Evolutionary conservation across 2,888 invertebrate genomes (phyloP), one percentile per base, ranked within the genome.

Genomic region (Chirona hameri): DNA sequence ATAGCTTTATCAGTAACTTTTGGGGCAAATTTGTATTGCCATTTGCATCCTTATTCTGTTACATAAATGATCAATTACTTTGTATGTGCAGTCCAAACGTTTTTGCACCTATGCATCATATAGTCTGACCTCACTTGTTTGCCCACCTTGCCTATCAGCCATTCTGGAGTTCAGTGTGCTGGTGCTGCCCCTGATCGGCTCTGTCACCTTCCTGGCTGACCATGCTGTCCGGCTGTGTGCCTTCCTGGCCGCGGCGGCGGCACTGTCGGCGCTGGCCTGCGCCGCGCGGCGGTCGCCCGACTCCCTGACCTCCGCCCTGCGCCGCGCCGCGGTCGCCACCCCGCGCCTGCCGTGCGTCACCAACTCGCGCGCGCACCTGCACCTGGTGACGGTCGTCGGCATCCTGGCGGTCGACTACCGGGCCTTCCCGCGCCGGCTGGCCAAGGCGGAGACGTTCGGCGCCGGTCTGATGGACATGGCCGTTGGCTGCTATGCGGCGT

Each of bases 391-490:
- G 9, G 91, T 91, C 0, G 90, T 95, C 82, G 93, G 93, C 85
- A 98, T 99, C 85, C 89, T 99, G 83, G 99, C 96, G 0, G 97
- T 99, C 0, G 99, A 99, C 88, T 99, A 99, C 87, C 89, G 89
- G 81, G 90, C 93, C 82, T 99, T 97, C 87, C 98, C 98, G 0
- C 89, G 93, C 31, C 89, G 92, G 85, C 94, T 95, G 88, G 94
- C 94, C 0, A 99, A 99, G 89, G 96, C 96, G 0, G 94, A 95
- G 87, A 91, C 88, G 0, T 95, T 91, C 89, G 98, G 98, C 0
- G 94, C 92, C 86, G 93, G 95, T 87, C 88, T 97, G 48, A 99
- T 99, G 99, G 99, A 99, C 87, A 91, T 94, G 18, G 99, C 99
- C 18, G 98, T 98, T 7, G 98, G 97, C 0, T 88, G 95, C 29